Evolutionary conservation across 2,797 vertebrate genomes (phyloP).

Genomic region (Myotis planiceps): DNA sequence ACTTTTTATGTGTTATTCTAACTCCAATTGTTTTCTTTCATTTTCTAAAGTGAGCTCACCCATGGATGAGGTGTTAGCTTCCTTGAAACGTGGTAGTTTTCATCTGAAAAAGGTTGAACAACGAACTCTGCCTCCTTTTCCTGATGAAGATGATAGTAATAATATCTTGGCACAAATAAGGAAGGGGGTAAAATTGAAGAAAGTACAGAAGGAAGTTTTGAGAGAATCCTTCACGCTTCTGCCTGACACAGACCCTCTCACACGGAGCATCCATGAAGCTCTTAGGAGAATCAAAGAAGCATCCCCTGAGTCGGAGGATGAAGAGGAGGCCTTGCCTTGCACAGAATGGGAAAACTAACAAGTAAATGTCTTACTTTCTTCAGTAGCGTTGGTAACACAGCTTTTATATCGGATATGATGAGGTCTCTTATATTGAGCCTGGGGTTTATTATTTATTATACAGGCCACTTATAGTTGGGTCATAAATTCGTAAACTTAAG

Average conservation of each 20-base stretch:
- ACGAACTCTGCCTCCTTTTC: conserved; percentile 94
- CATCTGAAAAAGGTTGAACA: conserved; percentile 97
- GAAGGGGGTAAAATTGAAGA: conserved; percentile 96
- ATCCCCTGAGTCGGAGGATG: conserved; percentile 97
- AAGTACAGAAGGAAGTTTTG: conserved; percentile 93
- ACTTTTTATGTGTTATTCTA: not conserved
- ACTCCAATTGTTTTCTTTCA: conserved; percentile 64
- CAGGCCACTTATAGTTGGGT: not conserved
- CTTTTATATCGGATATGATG: not conserved
- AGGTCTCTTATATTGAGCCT: not conserved
- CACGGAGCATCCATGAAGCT: conserved; percentile 98
- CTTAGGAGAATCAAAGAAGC: conserved; percentile 98
- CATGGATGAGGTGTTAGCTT: conserved; percentile 98
- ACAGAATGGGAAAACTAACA: conserved; percentile 97
- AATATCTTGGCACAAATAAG: conserved; percentile 99
- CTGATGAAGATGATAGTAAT: conserved; percentile 94
- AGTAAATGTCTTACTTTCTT: conserved; percentile 78
- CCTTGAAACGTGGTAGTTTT: conserved; percentile 97
- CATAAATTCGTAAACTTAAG: conserved; percentile 28
- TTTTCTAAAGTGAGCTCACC: conserved; percentile 94
- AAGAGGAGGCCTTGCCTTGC: conserved; percentile 95
- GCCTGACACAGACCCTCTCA: conserved; percentile 94
- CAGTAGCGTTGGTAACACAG: not conserved
- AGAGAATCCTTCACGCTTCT: conserved; percentile 89
- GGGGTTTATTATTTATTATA: not conserved